phyloP scores from a whole-genome alignment of 23 tunicate genomes.

The Ascidia mentula region DNA sequence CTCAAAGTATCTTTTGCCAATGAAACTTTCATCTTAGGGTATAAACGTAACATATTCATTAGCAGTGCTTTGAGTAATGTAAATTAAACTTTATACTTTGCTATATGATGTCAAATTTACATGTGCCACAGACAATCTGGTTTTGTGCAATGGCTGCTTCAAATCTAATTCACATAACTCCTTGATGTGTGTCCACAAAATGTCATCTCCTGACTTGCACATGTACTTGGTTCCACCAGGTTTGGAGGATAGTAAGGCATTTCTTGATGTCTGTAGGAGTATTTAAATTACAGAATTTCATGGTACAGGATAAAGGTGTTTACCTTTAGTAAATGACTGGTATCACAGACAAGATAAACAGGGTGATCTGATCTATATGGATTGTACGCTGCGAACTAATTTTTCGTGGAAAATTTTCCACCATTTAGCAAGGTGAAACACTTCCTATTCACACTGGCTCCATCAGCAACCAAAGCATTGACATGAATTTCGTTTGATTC shows the following conservation, averaged over 20 bases:
- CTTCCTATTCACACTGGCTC: not conserved
- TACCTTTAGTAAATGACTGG: conserved; percentile 21
- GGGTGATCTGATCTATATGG: not conserved
- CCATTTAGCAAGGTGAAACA: not conserved
- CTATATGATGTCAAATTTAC: not conserved
- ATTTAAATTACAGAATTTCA: too few relatives aligned
- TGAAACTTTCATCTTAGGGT: not conserved
- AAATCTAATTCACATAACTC: not conserved
- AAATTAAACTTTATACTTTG: not conserved
- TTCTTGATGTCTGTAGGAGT: not conserved
- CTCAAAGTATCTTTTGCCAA: not conserved
- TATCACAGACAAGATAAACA: not conserved
- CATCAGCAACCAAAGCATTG: conserved; percentile 21
- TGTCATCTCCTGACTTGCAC: not conserved
- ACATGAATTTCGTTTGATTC: conserved; percentile 19
- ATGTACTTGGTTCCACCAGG: not conserved
- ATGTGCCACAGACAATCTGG: not conserved
- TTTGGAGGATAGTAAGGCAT: not conserved
- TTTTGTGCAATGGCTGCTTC: not conserved
- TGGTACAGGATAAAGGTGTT: too few relatives aligned
- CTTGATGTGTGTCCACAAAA: not conserved
- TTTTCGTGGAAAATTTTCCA: not conserved
- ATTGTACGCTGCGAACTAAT: not conserved
- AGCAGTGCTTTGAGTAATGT: not conserved
- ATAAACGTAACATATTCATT: not conserved